These are phyloP conservation scores for Pempheris klunzingeri DNA, from an alignment of 2,797 vertebrate genomes.

Conservation along the genomic window DNA sequence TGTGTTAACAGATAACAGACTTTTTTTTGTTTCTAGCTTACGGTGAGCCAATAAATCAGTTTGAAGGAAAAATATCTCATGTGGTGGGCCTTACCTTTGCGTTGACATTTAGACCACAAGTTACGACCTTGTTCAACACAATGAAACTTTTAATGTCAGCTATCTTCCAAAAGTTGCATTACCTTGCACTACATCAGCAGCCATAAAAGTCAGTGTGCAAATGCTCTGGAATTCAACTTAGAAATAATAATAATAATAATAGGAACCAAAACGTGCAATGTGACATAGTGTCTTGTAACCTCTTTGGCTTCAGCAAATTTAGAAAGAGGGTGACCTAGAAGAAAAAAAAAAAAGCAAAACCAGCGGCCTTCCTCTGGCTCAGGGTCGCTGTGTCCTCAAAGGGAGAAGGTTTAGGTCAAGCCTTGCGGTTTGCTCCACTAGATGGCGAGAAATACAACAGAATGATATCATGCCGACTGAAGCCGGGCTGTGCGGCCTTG, in stretches of 20 bases:
- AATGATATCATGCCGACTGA: background rate
- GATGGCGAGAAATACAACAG: slow-evolving; percentile 71
- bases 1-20: too few species aligned
- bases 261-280: too few species aligned
- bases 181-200: background rate
- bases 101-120: background rate
- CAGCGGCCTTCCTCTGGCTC: background rate
- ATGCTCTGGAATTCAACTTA: background rate
- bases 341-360: background rate
- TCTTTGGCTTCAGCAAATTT: background rate
- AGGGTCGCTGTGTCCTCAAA: slow-evolving; percentile 16
- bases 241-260: too few species aligned
- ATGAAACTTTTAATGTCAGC: background rate
- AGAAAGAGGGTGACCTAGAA: background rate
- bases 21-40: too few species aligned
- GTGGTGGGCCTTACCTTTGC: too few species aligned
- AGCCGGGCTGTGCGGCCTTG: slow-evolving; percentile 54
- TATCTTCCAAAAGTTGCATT: background rate
- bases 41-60: background rate
- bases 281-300: too few species aligned
- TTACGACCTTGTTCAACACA: background rate
- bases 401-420: background rate
- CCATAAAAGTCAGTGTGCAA: background rate
- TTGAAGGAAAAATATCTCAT: background rate
- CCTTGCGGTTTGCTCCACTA: slow-evolving; percentile 60